Conservation (phyloP, 2,888 invertebrate genomes). For the Tineola bisselliella region DNA sequence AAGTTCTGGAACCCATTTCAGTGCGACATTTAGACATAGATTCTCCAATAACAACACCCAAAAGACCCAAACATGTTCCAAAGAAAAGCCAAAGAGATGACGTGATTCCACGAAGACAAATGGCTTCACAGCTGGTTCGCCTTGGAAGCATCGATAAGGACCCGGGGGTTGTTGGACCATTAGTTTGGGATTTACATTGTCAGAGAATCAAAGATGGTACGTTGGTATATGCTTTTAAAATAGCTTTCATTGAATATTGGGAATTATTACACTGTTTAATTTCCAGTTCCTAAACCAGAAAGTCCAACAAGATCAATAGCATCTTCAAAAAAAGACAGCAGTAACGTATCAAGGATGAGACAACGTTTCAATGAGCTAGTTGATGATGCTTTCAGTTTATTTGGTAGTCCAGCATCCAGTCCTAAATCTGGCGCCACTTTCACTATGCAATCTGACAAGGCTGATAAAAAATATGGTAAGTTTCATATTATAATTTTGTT, state of each 20-base stretch:
- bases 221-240: no score
- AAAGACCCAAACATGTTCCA: constrained; percentile 13
- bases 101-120: constrained; percentile 46
- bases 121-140: constrained; percentile 64
- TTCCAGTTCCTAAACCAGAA: constrained; percentile 42
- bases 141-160: constrained; percentile 81
- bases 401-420: constrained; percentile 72
- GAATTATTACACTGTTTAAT: neutral
- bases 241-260: no score
- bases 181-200: constrained; percentile 84
- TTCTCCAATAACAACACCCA: constrained; percentile 39
- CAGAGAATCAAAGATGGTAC: constrained; percentile 71
- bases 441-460: constrained; percentile 18
- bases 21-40: constrained; percentile 75
- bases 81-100: constrained; percentile 21
- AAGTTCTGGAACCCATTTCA: constrained; percentile 81
- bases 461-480: constrained; percentile 1
- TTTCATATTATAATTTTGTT: neutral
- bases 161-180: constrained; percentile 84
- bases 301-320: constrained; percentile 35
- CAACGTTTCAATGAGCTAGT: constrained; percentile 79
- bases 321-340: constrained; percentile 32
- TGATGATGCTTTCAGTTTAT: constrained; percentile 82
- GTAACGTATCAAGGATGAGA: constrained; percentile 72
- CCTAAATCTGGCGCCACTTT: constrained; percentile 48